Evolutionary conservation across 30 jellyfish, hydroid and myxozoan species (phyloP).

Genomic region (Aurelia coerulea): DNA sequence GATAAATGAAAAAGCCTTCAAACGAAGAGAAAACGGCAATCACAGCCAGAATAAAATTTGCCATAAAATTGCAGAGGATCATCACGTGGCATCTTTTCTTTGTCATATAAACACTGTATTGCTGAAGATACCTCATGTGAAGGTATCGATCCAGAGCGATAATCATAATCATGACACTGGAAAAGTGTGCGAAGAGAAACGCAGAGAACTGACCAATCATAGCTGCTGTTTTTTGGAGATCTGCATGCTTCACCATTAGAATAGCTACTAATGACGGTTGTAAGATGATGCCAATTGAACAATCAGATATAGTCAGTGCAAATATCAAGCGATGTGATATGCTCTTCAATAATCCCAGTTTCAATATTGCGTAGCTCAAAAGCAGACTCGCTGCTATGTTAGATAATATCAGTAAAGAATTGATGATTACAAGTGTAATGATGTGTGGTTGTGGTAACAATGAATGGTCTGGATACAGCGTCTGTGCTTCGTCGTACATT

Average conservation of each 20-base stretch:
- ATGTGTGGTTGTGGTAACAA: not conserved
- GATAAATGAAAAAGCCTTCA: constrained; percentile 4
- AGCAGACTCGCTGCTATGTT: constrained; percentile 8
- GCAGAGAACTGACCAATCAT: not conserved
- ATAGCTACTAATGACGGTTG: constrained; percentile 11
- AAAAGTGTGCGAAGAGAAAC: constrained; percentile 3
- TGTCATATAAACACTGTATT: constrained; percentile 5
- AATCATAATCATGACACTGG: constrained; percentile 16
- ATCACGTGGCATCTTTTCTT: not conserved
- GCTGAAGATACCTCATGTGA: constrained; percentile 13
- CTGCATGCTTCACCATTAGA: not conserved
- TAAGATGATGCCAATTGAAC: not conserved
- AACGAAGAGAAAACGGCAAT: not conserved
- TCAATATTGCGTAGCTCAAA: constrained; percentile 6
- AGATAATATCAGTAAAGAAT: not conserved
- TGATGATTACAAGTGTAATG: not conserved
- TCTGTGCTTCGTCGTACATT: not conserved
- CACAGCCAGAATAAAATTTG: not conserved
- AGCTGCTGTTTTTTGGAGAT: not conserved
- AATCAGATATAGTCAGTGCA: constrained; percentile 13
- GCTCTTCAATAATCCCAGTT: not conserved
- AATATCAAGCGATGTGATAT: constrained; percentile 30
- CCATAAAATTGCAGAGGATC: not conserved
- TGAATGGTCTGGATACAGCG: constrained; percentile 1
- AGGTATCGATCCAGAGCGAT: constrained; percentile 28